Percentiles rank a stretch among this genome's conserved stretches.
Evolutionary conservation across 2,797 vertebrate genomes (phyloP).

Genomic region (Eulemur coronatus): DNA sequence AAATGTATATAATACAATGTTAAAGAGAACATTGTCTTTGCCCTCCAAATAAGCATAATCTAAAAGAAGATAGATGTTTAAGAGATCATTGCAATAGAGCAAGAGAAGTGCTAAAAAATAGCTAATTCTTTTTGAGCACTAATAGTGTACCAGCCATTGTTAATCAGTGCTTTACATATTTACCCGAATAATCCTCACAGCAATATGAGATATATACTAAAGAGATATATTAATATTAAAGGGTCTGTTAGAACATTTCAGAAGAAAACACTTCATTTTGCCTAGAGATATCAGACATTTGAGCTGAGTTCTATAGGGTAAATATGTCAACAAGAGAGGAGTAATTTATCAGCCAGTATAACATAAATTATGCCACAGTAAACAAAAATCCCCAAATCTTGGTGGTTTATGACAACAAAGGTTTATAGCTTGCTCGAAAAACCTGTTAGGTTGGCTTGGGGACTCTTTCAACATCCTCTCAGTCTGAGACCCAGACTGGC

Average conservation of each 20-base stretch:
- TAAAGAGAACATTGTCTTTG: neutral
- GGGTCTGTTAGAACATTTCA: neutral
- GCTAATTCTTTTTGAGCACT: neutral
- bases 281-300: neutral
- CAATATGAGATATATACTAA: neutral
- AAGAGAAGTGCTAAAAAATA: neutral
- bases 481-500: neutral
- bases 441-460: neutral
- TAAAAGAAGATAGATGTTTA: conserved; percentile 3
- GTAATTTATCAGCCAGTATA: neutral
- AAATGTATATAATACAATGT: neutral
- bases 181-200: neutral
- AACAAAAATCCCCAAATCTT: neutral
- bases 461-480: neutral
- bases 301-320: neutral
- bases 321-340: neutral
- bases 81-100: neutral
- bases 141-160: neutral
- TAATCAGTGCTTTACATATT: neutral
- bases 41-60: neutral
- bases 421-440: neutral
- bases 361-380: neutral
- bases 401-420: neutral
- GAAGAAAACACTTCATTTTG: neutral
- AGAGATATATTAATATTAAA: neutral